Percentiles rank a stretch among this genome's conserved stretches.
Evolutionary conservation across 2,888 invertebrate species (phyloP).

Genomic region (Spicauda simplicius): DNA sequence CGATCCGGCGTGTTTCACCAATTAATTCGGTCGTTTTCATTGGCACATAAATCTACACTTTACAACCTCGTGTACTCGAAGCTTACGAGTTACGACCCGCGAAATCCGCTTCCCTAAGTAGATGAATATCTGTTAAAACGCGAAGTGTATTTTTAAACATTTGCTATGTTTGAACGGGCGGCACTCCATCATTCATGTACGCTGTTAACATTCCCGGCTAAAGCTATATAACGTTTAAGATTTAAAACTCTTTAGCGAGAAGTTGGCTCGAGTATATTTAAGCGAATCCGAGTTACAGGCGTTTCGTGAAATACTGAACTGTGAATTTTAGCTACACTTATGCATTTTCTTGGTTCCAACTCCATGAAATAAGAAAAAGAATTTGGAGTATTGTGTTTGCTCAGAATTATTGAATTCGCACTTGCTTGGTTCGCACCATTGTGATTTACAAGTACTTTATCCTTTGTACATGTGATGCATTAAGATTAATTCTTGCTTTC

Average conservation of each 20-base stretch:
- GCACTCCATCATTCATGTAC: conserved; percentile 44
- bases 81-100: conserved; percentile 37
- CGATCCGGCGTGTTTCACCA: conserved; percentile 37
- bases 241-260: conserved; percentile 41
- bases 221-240: conserved; percentile 42
- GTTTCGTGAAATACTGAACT: conserved; percentile 37
- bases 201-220: conserved; percentile 43
- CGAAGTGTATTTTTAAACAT: conserved; percentile 39
- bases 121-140: conserved; percentile 40
- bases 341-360: conserved; percentile 36
- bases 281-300: conserved; percentile 41
- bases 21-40: conserved; percentile 37
- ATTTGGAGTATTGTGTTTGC: conserved; percentile 35
- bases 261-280: conserved; percentile 41
- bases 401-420: conserved; percentile 38
- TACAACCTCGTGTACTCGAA: conserved; percentile 35
- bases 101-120: conserved; percentile 38
- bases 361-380: conserved; percentile 33
- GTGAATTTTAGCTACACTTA: conserved; percentile 30
- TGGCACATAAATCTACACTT: conserved; percentile 36
- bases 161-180: conserved; percentile 37
- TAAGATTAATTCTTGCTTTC: conserved; percentile 4
- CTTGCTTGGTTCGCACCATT: conserved; percentile 27
- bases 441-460: conserved; percentile 19
- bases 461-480: conserved; percentile 15